Evolutionary conservation across 1,140 invertebrate species (phyloP).

Genomic region (Drosophila teissieri): DNA sequence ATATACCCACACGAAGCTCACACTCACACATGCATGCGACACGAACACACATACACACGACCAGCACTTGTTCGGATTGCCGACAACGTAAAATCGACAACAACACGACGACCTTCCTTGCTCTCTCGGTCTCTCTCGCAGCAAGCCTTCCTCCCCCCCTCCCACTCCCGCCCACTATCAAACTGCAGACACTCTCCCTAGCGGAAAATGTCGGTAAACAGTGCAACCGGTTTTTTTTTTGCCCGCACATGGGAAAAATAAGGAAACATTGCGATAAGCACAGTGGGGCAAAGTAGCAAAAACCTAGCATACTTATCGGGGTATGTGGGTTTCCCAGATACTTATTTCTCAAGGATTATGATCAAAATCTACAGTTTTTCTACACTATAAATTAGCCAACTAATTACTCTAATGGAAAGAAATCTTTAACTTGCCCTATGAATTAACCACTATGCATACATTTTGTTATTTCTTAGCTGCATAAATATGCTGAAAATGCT

Average conservation of each 20-base stretch:
- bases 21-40: background rate
- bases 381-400: no score
- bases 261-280: conserved; percentile 17
- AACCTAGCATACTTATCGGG: conserved; percentile 42
- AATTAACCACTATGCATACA: no score
- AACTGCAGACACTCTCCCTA: conserved; percentile 35
- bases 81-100: conserved; percentile 54
- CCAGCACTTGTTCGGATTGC: conserved; percentile 72
- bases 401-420: no score
- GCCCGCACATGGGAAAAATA: conserved; percentile 40
- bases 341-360: no score
- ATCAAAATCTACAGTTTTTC: no score
- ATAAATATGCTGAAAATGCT: no score
- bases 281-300: conserved; percentile 29
- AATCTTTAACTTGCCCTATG: no score
- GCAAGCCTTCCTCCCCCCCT: conserved; percentile 1
- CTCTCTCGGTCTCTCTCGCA: conserved; percentile 15
- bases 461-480: no score
- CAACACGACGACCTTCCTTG: conserved; percentile 72
- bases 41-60: conserved; percentile 9
- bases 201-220: conserved; percentile 82
- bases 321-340: background rate
- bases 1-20: conserved; percentile 7
- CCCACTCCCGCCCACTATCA: background rate
- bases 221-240: conserved; percentile 75